These are phyloP conservation scores for Scomber japonicus DNA, from an alignment of 2,113 vertebrate genomes.

Conservation along the genomic window DNA sequence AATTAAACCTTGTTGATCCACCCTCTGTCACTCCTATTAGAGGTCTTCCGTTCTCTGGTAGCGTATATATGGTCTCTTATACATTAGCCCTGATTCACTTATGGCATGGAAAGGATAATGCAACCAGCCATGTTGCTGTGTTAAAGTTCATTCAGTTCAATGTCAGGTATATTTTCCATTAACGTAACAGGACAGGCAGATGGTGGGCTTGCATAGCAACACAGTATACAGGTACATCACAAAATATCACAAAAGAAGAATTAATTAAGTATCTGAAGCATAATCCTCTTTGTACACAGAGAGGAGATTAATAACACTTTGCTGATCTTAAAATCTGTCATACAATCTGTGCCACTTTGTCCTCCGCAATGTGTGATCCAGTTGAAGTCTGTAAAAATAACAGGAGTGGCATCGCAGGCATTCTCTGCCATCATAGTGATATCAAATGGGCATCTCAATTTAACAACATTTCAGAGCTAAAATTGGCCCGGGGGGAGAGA, in stretches of 20 bases:
- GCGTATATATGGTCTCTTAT: constrained; percentile 7
- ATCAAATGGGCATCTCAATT: constrained; percentile 72
- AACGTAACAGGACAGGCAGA: neutral
- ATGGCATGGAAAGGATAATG: constrained; percentile 17
- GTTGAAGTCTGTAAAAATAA: constrained; percentile 80
- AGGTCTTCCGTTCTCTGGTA: constrained; percentile 34
- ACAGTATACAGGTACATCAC: neutral
- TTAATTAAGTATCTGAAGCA: neutral
- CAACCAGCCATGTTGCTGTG: neutral
- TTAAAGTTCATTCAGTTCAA: constrained; percentile 20
- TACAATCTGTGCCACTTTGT: constrained; percentile 31
- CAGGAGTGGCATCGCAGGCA: constrained; percentile 67
- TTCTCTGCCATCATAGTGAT: constrained; percentile 70
- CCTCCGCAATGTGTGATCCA: constrained; percentile 49
- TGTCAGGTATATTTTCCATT: constrained; percentile 12
- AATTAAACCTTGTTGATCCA: constrained; percentile 68
- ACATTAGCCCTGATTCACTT: constrained; percentile 25
- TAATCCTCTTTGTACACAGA: neutral
- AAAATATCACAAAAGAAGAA: neutral
- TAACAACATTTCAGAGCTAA: constrained; percentile 76
- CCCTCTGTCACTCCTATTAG: constrained; percentile 50
- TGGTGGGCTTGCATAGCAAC: neutral
- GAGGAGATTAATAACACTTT: constrained; percentile 16
- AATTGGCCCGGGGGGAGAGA: constrained; percentile 66
- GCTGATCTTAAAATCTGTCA: constrained; percentile 45